Evolutionary conservation across 2,888 invertebrate genomes (phyloP).

Genomic region (Nephrocerus scutellatus): DNA sequence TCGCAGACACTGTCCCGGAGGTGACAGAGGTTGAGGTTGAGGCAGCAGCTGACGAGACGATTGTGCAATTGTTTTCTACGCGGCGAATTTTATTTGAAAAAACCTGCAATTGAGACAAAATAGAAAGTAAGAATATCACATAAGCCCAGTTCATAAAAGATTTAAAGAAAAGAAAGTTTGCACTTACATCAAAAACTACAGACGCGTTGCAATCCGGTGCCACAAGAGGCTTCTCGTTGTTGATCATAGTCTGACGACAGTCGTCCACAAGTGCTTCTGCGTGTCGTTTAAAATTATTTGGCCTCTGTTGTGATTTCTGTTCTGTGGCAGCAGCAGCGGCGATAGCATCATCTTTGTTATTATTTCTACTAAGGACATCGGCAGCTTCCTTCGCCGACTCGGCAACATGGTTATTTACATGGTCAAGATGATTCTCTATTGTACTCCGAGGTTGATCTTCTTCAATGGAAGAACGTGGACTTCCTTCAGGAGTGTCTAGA

Average conservation of each 20-base stretch:
- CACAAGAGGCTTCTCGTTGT: too few relatives aligned
- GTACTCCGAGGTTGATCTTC: conserved; percentile 4
- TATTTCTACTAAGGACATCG: conserved; percentile 21
- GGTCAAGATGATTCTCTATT: conserved; percentile 15
- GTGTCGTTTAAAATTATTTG: conserved; percentile 24
- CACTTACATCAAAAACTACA: too few relatives aligned
- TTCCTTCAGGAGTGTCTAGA: conserved; percentile 41
- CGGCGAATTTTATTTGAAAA: conserved; percentile 31
- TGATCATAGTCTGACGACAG: too few relatives aligned
- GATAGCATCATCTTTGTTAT: conserved; percentile 16
- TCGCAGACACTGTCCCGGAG: background rate
- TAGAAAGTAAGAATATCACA: too few relatives aligned
- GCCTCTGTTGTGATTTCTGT: conserved; percentile 14
- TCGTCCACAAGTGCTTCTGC: too few relatives aligned
- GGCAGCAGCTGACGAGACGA: conserved; percentile 19
- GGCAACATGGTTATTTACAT: conserved; percentile 18
- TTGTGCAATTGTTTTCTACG: conserved; percentile 31
- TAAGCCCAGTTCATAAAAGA: too few relatives aligned
- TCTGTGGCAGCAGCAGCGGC: conserved; percentile 4
- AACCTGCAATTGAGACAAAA: conserved; percentile 23
- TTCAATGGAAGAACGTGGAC: conserved; percentile 28
- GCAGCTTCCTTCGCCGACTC: background rate
- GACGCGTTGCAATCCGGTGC: too few relatives aligned
- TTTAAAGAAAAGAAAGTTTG: too few relatives aligned
- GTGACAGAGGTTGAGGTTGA: conserved; percentile 11